Conservation (phyloP, 2,888 invertebrate species). For the Ectropis crepuscularia region DNA sequence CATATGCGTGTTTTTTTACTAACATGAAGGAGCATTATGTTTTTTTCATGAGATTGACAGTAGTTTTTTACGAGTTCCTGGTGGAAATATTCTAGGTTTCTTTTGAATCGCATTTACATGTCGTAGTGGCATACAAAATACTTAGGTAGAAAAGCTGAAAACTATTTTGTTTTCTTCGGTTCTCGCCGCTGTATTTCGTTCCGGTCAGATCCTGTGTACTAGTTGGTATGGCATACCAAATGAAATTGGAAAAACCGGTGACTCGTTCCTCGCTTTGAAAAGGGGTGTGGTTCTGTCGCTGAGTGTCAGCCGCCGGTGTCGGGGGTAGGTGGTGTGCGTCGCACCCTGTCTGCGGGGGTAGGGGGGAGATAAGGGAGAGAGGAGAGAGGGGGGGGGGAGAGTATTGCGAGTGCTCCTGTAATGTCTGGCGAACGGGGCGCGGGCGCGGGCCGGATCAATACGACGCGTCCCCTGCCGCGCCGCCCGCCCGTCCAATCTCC, state of each 20-base stretch:
- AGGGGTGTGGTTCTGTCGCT: conserved; percentile 80
- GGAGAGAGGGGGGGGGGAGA: conserved; percentile 54
- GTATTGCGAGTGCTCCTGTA: conserved; percentile 71
- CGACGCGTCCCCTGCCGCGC: conserved; percentile 66
- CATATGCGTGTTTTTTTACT: conserved; percentile 5
- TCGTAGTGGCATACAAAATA: too few species aligned
- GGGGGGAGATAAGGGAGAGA: conserved; percentile 45
- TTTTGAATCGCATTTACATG: too few species aligned
- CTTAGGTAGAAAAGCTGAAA: too few species aligned
- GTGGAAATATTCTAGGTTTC: too few species aligned
- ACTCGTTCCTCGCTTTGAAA: conserved; percentile 74
- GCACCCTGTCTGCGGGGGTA: conserved; percentile 53
- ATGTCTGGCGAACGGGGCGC: conserved; percentile 67
- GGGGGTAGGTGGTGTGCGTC: conserved; percentile 59
- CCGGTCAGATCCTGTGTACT: conserved; percentile 43
- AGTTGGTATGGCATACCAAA: conserved; percentile 61
- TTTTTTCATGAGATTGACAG: too few species aligned
- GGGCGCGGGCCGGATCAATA: conserved; percentile 72
- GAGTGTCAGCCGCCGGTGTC: conserved; percentile 47
- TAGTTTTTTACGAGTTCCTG: too few species aligned
- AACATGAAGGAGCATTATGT: too few species aligned
- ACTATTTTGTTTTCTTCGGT: too few species aligned
- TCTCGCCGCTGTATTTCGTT: conserved; percentile 14
- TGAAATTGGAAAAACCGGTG: conserved; percentile 83
- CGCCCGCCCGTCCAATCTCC: conserved; percentile 73